Conservation (phyloP, 1,140 invertebrate species). For the Megathymus violae region DNA sequence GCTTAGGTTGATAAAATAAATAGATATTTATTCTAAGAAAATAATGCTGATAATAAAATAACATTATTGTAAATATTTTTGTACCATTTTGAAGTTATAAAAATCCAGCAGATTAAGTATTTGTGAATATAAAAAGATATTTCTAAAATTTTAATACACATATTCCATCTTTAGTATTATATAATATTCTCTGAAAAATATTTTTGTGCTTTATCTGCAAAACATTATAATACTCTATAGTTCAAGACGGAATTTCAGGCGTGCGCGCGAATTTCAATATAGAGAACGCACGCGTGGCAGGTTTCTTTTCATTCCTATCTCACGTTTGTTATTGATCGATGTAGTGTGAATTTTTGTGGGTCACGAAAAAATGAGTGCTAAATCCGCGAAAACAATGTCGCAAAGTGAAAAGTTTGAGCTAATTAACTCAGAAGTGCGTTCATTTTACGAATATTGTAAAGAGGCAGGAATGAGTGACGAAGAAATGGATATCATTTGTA, state of each 20-base stretch:
- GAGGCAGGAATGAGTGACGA: conserved; percentile 87
- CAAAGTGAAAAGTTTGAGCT: conserved; percentile 80
- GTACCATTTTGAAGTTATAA: no score
- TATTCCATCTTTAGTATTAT: no score
- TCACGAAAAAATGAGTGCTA: conserved; percentile 68
- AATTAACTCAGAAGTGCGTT: conserved; percentile 84
- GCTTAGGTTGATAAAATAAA: no score
- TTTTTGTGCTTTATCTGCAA: not conserved
- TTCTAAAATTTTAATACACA: no score
- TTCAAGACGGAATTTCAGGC: conserved; percentile 32
- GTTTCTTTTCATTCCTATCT: conserved; percentile 30
- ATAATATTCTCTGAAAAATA: not conserved
- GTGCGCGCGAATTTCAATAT: conserved; percentile 76
- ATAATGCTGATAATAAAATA: no score
- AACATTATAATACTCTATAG: conserved; percentile 3
- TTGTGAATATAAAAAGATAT: no score
- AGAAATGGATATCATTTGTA: conserved; percentile 88
- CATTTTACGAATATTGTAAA: conserved; percentile 86
- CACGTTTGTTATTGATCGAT: conserved; percentile 73
- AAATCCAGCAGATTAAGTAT: no score
- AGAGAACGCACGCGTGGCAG: conserved; percentile 49
- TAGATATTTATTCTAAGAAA: no score
- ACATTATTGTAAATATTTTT: no score
- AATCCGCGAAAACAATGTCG: conserved; percentile 72
- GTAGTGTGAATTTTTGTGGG: conserved; percentile 47